Evolutionary conservation across 2,113 vertebrate genomes (phyloP), one percentile per base, ranked within the genome.

Genomic region (Gobio gobio): DNA sequence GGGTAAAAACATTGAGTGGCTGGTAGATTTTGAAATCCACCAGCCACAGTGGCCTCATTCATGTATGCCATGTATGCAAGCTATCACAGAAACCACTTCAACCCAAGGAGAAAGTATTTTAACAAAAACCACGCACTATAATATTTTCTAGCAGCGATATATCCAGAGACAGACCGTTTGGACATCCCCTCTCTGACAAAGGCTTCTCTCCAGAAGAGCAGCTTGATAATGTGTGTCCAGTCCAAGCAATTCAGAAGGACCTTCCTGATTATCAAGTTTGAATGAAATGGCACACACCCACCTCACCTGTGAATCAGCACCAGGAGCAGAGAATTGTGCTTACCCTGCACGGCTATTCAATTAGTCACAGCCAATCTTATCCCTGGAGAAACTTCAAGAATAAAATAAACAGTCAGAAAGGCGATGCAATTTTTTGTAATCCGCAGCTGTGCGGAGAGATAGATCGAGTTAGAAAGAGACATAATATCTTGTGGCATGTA

Each of bases 301-400:
- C 24, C 20, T 40, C 20, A 29, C 22, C 36, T 78, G 24, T 49
- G 58, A 78, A 54, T 84, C 70, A 63, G 78, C 29, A 74, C 43
- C 78, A 73, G 56, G 24, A 82, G 29, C 72, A 51, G 22, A 33
- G 78, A 66, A 72, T 33, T 64, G 83, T 78, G 78, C 70, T 80
- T 83, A 54, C 33, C 78, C 74, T 87, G 45, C 73, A 43, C 24
- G 24, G 73, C 73, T 85, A 78, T 89, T 82, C 33, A 83, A 82
- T 85, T 83, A 84, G 85, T 84, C 78, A 79, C 88, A 83, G 74
- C 75, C 80, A 74, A 82, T 83, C 74, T 87, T 74, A 78, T 86
- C 87, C 64, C 78, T 58, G n/a, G 54, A 72, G 82, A 73, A 54
- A 45, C 58, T n/a, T 58, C 72, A 26, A 18, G 66, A 33, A 63